Base-by-base conservation (phyloP, 2,113 vertebrate genomes). In the Percopsis transmontana region DNA sequence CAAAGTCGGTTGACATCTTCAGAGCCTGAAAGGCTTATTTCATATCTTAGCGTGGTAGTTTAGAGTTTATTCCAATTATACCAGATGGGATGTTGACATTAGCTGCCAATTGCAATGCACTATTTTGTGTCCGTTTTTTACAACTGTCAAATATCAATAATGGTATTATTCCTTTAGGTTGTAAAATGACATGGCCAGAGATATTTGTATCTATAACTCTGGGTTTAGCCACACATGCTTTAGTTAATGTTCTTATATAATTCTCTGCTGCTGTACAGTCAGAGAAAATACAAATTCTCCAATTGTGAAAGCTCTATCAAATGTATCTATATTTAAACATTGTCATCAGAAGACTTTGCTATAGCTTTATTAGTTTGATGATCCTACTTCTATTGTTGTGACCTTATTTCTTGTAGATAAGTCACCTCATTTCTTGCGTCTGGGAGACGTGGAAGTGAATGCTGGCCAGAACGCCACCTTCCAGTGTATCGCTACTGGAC, bases 401-500 rank as follows among this genome's bases (percentile, higher is more conserved):
- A 58, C n/a, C 44, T 47, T 1, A 0, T 64, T 70, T 70, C 84
- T 67, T 80, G 59, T 81, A 99, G 97, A 99, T 91, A 99, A 99
- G 90, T 98, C 97, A 42, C 97, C 97, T 83, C 97, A 99, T 91
- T 99, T 99, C 79, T 92, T 99, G 86, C 95, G 97, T 57, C 91
- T 99, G 50, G 97, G 97, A 20, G 96, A 99, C 10, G 97, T 99
- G 59, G 97, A 99, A 93, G 97, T 99, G 77, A 99, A 99, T n/a
- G 96, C 97, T 11, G 97, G 97, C 47, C 97, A 99, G 85, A 99
- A 99, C 45, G 97, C 97, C 72, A 99, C 97, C 0, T 99, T 99
- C 89, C 97, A 99, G 81, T 99, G 97, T 58, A 99, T 99, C 52
- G 96, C 97, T 57, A 99, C 97, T 0, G 95, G 97, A 70, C 91